A percentile compares a stretch with the other conserved stretches of the same genome.
Evolutionary conservation across 2,888 invertebrate species (phyloP).

Genomic region (Pharmacophagus antenor): DNA sequence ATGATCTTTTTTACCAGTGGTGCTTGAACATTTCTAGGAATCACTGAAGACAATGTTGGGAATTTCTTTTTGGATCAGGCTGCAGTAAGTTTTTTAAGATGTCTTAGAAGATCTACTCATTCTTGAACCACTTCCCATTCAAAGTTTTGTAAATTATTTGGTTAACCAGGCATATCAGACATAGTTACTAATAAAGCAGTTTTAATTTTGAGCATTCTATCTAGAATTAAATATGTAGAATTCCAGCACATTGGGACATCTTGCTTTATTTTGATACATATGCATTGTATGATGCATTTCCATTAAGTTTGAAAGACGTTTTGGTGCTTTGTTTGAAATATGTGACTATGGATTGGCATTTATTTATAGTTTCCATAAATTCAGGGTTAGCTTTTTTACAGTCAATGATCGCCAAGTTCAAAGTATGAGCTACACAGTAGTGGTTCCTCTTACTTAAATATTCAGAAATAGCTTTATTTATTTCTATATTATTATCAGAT

Average conservation of each 20-base stretch:
- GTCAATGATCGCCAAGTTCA: no score
- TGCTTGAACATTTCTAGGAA: constrained; percentile 13
- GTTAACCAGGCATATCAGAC: constrained; percentile 1
- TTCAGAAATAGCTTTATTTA: no score
- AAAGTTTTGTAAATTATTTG: constrained; percentile 9
- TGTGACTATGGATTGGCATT: no score
- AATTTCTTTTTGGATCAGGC: constrained; percentile 15
- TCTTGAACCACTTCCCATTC: constrained; percentile 14
- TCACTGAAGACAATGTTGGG: constrained; percentile 13
- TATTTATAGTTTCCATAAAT: no score
- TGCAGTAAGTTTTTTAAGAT: constrained; percentile 20
- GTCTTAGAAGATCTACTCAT: constrained; percentile 9
- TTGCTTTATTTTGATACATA: constrained; percentile 17
- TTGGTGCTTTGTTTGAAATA: neutral
- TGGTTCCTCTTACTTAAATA: no score
- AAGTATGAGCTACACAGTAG: no score
- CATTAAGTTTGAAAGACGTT: neutral
- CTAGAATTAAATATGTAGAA: constrained; percentile 21
- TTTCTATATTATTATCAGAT: no score
- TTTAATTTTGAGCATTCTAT: constrained; percentile 7
- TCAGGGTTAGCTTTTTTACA: no score
- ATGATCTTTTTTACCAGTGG: constrained; percentile 2
- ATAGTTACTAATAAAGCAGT: constrained; percentile 6
- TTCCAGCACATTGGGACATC: constrained; percentile 27
- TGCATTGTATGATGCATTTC: neutral